Evolutionary conservation across 1,140 invertebrate genomes (phyloP).

Genomic region (Drosophila ficusphila): DNA sequence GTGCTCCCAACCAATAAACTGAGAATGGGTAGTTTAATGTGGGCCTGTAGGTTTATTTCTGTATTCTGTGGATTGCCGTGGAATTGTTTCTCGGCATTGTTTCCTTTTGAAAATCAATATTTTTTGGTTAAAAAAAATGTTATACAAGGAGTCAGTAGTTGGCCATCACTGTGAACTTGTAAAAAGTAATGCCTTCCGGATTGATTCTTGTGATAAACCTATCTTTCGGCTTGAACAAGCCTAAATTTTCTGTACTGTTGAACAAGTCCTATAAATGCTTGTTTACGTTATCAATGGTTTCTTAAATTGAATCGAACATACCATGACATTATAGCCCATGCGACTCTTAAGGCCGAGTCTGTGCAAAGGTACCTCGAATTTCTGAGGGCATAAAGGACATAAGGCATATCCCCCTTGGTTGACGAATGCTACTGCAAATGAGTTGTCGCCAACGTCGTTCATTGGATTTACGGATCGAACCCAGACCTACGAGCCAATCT

Average conservation of each 20-base stretch:
- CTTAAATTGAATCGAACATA: neutral
- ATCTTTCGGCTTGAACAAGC: constrained; percentile 44
- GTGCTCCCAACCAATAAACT: too few species aligned
- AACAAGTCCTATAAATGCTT: constrained; percentile 47
- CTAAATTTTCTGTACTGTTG: constrained; percentile 22
- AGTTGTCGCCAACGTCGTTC: constrained; percentile 22
- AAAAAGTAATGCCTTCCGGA: constrained; percentile 54
- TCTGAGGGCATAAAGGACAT: constrained; percentile 52
- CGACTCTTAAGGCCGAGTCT: constrained; percentile 22
- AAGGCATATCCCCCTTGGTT: neutral
- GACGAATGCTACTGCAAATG: constrained; percentile 55
- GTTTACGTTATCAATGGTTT: neutral
- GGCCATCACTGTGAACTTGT: constrained; percentile 38
- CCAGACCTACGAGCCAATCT: constrained; percentile 41
- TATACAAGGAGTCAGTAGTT: constrained; percentile 17
- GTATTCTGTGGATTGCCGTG: too few species aligned
- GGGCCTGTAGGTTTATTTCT: too few species aligned
- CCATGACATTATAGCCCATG: constrained; percentile 47
- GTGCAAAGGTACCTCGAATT: constrained; percentile 7
- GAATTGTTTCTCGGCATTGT: too few species aligned
- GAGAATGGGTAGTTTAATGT: too few species aligned
- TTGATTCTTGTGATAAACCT: constrained; percentile 44
- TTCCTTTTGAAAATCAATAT: neutral
- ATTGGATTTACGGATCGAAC: constrained; percentile 44
- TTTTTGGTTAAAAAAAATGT: neutral